phyloP scores from a whole-genome alignment of 2,113 vertebrate species.

The Chaetorhynchus papuensis region DNA sequence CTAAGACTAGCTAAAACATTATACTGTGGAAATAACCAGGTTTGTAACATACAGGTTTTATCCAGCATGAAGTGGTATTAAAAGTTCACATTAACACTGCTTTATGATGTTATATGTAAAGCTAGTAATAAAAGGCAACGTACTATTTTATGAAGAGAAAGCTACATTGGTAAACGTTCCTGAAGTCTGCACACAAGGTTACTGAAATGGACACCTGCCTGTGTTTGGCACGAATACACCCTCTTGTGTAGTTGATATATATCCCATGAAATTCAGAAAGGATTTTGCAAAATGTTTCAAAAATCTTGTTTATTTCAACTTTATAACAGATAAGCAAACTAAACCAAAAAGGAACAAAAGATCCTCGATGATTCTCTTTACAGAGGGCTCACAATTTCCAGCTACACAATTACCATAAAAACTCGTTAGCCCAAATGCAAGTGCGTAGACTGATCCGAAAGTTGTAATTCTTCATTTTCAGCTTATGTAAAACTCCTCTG shows the following conservation, averaged over 20 bases:
- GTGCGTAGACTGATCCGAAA: background rate
- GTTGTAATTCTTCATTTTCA: background rate
- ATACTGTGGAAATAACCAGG: background rate
- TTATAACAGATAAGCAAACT: background rate
- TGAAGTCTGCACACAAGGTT: background rate
- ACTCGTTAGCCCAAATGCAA: fast-evolving
- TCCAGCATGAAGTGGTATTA: background rate
- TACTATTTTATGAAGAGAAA: background rate
- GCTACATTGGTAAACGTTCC: background rate
- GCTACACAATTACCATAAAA: background rate
- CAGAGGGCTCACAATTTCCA: background rate
- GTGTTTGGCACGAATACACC: background rate
- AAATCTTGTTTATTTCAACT: background rate
- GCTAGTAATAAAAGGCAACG: background rate
- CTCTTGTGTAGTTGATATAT: background rate
- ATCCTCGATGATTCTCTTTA: background rate
- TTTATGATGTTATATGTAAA: background rate
- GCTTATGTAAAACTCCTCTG: background rate
- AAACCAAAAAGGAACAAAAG: background rate
- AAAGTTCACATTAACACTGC: background rate
- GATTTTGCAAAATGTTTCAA: background rate
- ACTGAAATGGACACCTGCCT: background rate
- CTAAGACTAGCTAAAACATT: background rate
- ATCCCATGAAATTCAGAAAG: background rate
- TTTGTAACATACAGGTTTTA: background rate